These are phyloP conservation scores for Rhopalosiphum padi DNA, from an alignment of 1,140 invertebrate species.

Conservation along the genomic window DNA sequence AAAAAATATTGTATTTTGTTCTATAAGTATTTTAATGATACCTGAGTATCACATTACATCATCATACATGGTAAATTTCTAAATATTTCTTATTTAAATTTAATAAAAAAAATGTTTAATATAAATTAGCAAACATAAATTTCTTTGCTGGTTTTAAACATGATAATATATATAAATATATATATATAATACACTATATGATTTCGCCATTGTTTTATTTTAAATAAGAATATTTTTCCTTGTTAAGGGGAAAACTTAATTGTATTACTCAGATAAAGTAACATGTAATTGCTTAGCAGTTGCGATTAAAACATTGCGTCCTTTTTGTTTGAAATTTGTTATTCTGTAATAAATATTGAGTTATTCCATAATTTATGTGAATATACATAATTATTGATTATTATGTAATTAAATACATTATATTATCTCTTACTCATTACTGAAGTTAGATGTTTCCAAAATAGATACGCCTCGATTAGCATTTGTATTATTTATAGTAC, in stretches of 20 bases:
- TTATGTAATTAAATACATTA: background rate
- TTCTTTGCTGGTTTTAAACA: background rate
- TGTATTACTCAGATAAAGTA: slow-evolving; percentile 2
- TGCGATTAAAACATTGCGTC: slow-evolving; percentile 23
- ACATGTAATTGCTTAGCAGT: slow-evolving; percentile 43
- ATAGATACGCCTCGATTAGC: background rate
- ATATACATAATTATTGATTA: background rate
- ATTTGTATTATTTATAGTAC: background rate
- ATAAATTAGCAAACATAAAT: background rate
- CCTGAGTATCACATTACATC: background rate
- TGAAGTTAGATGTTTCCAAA: slow-evolving; percentile 32
- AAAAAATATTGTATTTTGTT: background rate
- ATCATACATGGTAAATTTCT: background rate
- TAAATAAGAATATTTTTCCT: background rate
- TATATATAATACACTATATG: background rate
- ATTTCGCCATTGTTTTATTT: background rate
- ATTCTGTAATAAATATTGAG: background rate
- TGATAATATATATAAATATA: too few relatives aligned
- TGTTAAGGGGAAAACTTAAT: background rate
- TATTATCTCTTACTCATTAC: slow-evolving; percentile 8
- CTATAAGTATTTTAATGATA: background rate
- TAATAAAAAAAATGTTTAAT: background rate
- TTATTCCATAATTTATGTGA: background rate
- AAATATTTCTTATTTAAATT: background rate
- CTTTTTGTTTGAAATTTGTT: slow-evolving; percentile 47